Evolutionary conservation across 2,797 vertebrate species (phyloP).

Genomic region (Alosa sapidissima): DNA sequence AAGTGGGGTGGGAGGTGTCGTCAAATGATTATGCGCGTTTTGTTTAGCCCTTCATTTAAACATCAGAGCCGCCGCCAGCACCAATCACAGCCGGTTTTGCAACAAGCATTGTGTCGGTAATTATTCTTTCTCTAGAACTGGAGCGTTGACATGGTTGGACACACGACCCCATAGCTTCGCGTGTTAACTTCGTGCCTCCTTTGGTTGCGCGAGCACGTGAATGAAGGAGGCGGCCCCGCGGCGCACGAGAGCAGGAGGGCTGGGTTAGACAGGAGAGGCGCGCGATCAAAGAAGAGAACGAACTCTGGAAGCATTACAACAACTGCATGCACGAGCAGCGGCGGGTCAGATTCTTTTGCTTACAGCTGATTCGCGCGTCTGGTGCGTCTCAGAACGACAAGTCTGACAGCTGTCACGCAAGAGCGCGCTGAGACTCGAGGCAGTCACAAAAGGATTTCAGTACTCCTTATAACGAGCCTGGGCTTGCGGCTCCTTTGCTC

Average conservation of each 20-base stretch:
- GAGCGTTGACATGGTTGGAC: not conserved
- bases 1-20: not conserved
- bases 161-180: not conserved
- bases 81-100: not conserved
- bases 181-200: constrained; percentile 59
- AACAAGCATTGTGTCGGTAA: not conserved
- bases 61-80: not conserved
- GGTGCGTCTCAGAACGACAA: not conserved
- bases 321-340: not conserved
- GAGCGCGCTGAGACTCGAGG: not conserved
- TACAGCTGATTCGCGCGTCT: not conserved
- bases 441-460: not conserved
- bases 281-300: constrained; percentile 11
- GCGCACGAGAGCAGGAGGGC: not conserved
- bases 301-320: not conserved
- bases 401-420: not conserved
- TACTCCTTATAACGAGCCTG: not conserved
- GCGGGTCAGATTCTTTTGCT: not conserved
- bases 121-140: not conserved
- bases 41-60: not conserved
- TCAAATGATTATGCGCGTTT: not conserved
- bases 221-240: not conserved
- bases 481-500: not conserved
- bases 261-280: not conserved
- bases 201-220: constrained; percentile 48